Evolutionary conservation across 2,113 vertebrate genomes (phyloP).

Genomic region (Eptesicus fuscus): DNA sequence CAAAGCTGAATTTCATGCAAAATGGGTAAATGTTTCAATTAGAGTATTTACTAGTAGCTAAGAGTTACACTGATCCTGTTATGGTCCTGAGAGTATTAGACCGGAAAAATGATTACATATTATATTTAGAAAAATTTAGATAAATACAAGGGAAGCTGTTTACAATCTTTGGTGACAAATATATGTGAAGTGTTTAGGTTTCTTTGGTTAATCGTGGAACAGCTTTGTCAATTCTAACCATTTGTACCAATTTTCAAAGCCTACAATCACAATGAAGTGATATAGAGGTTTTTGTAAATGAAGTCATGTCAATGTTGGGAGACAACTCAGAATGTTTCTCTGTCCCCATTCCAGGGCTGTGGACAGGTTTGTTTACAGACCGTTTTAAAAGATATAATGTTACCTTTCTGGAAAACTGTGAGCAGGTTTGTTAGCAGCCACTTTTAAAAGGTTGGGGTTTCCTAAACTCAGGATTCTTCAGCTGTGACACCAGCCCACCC

Average conservation of each 20-base stretch:
- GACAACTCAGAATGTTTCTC: background rate
- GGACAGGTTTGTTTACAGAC: background rate
- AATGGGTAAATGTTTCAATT: slow-evolving; percentile 2
- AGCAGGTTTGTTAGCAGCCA: background rate
- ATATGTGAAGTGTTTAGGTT: background rate
- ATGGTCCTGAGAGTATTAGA: background rate
- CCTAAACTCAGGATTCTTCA: background rate
- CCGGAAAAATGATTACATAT: background rate
- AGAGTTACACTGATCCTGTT: background rate
- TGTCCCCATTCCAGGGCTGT: background rate
- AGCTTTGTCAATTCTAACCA: background rate
- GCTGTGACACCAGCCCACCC: background rate
- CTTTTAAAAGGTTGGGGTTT: background rate
- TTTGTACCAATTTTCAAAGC: background rate
- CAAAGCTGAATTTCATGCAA: background rate
- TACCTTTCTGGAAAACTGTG: background rate
- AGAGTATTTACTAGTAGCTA: background rate
- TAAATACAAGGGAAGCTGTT: background rate
- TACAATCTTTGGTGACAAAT: background rate
- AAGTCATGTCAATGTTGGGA: background rate
- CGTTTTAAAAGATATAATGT: background rate
- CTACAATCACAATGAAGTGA: background rate
- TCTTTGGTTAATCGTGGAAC: background rate
- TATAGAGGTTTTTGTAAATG: background rate
- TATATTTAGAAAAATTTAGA: background rate